A percentile compares a stretch with the other conserved stretches of the same genome.
Evolutionary conservation across 2,888 invertebrate species (phyloP).

Genomic region (Meganola albula): DNA sequence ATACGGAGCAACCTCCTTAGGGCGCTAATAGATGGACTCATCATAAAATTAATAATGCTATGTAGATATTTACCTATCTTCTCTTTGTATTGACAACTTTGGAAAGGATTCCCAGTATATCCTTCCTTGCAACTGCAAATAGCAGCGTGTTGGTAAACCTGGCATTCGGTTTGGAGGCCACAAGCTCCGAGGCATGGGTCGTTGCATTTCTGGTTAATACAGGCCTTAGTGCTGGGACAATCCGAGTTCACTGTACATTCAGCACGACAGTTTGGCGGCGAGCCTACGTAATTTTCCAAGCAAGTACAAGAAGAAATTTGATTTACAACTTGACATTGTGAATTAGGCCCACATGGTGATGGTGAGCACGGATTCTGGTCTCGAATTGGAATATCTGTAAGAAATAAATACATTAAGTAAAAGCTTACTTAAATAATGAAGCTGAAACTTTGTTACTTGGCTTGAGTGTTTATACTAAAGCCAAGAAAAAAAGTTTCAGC

Average conservation of each 20-base stretch:
- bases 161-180: conserved; percentile 85
- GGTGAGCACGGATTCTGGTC: conserved; percentile 80
- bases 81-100: conserved; percentile 74
- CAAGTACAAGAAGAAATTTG: conserved; percentile 82
- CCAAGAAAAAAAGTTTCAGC: too few relatives aligned
- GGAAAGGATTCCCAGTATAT: conserved; percentile 86
- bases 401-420: conserved; percentile 5
- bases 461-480: too few relatives aligned
- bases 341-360: conserved; percentile 85
- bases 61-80: conserved; percentile 61
- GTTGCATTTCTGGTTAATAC: conserved; percentile 86
- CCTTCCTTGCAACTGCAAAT: conserved; percentile 85
- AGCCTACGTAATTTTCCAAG: conserved; percentile 80
- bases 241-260: conserved; percentile 86
- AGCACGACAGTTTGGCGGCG: conserved; percentile 84
- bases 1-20: too few relatives aligned
- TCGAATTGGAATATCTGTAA: conserved; percentile 47
- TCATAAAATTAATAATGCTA: too few relatives aligned
- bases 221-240: conserved; percentile 85
- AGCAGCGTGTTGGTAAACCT: conserved; percentile 86
- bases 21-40: too few relatives aligned
- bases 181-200: conserved; percentile 89
- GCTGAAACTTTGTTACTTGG: too few relatives aligned
- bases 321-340: conserved; percentile 81
- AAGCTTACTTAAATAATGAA: too few relatives aligned